Evolutionary conservation across 2,888 invertebrate genomes (phyloP), one percentile per base, ranked within the genome.

Genomic region (Eilema griseolum): DNA sequence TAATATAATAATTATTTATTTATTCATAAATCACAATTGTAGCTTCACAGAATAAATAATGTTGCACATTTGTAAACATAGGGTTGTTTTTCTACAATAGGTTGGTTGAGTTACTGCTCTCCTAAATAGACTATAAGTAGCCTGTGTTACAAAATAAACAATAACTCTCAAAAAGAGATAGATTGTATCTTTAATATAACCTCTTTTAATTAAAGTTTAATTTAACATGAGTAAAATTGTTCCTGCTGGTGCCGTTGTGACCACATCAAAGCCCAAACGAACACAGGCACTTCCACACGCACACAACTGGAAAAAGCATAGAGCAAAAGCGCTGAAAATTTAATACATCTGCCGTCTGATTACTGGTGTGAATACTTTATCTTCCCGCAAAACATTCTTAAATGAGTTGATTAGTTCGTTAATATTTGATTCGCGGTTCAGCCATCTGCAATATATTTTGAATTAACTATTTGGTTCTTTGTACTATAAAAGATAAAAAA

Each of bases 371-470:
- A 79, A 81, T 82, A 79, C 79, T 80, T 66, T 60, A 80, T 20
- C 11, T 24, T 57, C 59, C 52, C 63, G 68, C 70, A 71, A 76
- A 79, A 79, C 71, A 72, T 76, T 76, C 61, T 61, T 70, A 78
- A 75, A 75, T 79, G 67, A 70, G 76, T 78, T 60, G 82, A 79
- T 79, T 75, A 73, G 33, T 71, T 75, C 59, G 69, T 79, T 69
- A 73, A 81, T 75, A 70, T 31, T 75, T 73, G 14, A 66, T 56
- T 41, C 31, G 57, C n/a, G 57, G 62, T 56, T 68, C 23, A 24
- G 31, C 41, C 23, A 67, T 61, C n/a, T 62, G 24, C 52, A 12
- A 62, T 33, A 52, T 33, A 16, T 12, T 67, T 56, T 66, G 16
- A 0, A 66, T 33, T 24, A 20, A 24, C 23, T 31, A 56, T 52